Conservation (phyloP, 2,113 vertebrate species). For the Mirza zaza region DNA sequence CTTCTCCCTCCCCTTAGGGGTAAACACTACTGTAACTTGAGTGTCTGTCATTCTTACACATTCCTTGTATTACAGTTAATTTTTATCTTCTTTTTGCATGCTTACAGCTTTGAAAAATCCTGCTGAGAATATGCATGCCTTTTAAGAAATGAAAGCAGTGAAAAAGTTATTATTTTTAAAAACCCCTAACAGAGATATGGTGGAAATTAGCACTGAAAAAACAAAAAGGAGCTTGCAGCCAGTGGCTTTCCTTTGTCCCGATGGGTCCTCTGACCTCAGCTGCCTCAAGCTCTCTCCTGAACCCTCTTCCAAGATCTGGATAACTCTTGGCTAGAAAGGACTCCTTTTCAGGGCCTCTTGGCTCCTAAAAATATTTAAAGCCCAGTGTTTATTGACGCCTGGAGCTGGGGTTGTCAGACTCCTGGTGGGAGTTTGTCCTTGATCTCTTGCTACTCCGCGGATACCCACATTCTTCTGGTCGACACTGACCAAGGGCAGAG, state of each 20-base stretch:
- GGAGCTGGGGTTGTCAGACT: neutral
- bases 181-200: neutral
- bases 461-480: neutral
- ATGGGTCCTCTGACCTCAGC: neutral
- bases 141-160: neutral
- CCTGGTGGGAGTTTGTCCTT: slow-evolving; percentile 25
- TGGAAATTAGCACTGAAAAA: neutral
- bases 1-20: neutral
- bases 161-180: neutral
- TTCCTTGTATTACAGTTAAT: neutral
- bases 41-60: neutral
- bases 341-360: neutral
- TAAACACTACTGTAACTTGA: neutral
- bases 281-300: neutral
- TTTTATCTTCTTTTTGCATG: slow-evolving; percentile 45
- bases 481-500: slow-evolving; percentile 17
- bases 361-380: neutral
- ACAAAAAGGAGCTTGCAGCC: neutral
- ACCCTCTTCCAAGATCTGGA: neutral
- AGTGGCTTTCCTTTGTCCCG: neutral
- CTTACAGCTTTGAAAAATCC: slow-evolving; percentile 12
- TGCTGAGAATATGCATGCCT: neutral
- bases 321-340: neutral
- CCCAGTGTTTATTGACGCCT: slow-evolving; percentile 15
- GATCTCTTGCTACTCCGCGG: neutral